Evolutionary conservation across 2,797 vertebrate species (phyloP).

Genomic region (Todus mexicanus): DNA sequence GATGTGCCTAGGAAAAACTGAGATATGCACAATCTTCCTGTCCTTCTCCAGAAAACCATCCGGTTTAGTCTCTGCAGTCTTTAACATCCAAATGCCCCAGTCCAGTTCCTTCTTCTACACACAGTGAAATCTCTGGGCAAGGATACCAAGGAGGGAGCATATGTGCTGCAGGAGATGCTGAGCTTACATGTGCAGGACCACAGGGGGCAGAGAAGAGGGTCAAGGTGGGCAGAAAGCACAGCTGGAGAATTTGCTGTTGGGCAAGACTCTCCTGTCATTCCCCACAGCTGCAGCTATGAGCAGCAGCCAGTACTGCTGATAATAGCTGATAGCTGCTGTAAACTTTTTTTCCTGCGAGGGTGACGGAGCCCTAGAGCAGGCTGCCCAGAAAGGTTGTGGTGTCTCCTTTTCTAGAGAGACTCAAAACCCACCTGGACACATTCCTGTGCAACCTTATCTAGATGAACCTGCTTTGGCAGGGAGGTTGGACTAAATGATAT

Average conservation of each 20-base stretch:
- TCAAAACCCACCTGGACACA: not conserved
- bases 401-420: not conserved
- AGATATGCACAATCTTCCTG: not conserved
- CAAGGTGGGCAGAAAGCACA: not conserved
- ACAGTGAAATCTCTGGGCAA: not conserved
- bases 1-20: not conserved
- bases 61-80: not conserved
- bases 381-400: not conserved
- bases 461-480: not conserved
- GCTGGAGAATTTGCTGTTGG: not conserved
- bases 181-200: not conserved
- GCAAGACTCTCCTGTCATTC: not conserved
- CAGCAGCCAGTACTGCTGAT: not conserved
- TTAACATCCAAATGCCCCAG: not conserved
- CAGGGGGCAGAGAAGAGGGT: not conserved
- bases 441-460: not conserved
- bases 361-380: not conserved
- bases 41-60: not conserved
- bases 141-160: not conserved
- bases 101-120: not conserved
- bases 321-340: not conserved
- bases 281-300: not conserved
- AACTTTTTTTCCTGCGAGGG: not conserved
- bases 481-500: not conserved
- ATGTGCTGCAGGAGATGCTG: accelerated